phyloP scores from a whole-genome alignment of 2,113 vertebrate genomes.

The Scartelaos histophorus region DNA sequence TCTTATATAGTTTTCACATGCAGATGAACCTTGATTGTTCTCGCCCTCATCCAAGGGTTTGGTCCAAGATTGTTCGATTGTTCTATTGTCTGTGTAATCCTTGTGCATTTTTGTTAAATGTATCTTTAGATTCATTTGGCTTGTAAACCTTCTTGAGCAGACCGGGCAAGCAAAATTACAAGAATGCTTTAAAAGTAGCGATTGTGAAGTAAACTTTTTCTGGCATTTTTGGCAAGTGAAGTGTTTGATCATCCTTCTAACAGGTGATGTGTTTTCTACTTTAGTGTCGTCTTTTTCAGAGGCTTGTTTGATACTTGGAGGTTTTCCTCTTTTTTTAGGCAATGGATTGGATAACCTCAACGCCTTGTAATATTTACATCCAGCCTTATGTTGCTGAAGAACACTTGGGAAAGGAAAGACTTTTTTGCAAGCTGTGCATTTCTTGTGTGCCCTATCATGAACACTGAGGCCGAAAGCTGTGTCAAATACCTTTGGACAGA shows the following conservation, averaged over 20 bases:
- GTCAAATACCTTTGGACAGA: constrained; percentile 37
- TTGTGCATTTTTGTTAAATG: constrained; percentile 25
- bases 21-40: neutral
- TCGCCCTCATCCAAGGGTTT: constrained; percentile 33
- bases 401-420: constrained; percentile 6
- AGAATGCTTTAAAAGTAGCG: neutral
- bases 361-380: constrained; percentile 10
- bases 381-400: neutral
- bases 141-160: constrained; percentile 33
- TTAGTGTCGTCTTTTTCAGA: neutral
- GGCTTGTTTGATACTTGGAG: neutral
- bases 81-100: neutral
- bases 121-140: neutral
- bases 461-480: constrained; percentile 18
- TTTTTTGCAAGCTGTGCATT: constrained; percentile 44
- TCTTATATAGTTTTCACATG: neutral
- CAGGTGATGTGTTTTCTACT: no score
- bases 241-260: neutral
- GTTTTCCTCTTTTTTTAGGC: neutral
- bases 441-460: constrained; percentile 40
- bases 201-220: neutral
- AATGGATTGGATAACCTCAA: neutral
- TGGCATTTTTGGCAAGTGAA: constrained; percentile 10
- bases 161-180: constrained; percentile 2
- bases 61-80: constrained; percentile 35